Evolutionary conservation across 2,113 vertebrate species (phyloP).

Genomic region (Nesoenas mayeri): DNA sequence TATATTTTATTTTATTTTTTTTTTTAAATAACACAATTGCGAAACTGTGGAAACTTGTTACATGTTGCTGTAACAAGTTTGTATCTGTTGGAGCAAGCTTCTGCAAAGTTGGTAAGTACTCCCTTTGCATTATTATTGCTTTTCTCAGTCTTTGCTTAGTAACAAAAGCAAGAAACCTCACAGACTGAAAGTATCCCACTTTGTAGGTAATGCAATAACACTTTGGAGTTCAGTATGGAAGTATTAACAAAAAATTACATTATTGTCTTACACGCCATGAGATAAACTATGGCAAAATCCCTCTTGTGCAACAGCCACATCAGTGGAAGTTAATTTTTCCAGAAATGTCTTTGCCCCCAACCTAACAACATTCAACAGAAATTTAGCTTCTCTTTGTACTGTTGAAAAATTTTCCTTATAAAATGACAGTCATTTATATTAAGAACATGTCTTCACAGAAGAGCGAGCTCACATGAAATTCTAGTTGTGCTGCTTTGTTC

Average conservation of each 20-base stretch:
- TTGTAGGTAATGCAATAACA: background rate
- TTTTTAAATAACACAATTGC: background rate
- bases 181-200: background rate
- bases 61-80: background rate
- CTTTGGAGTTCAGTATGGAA: background rate
- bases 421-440: background rate
- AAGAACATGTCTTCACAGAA: background rate
- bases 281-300: background rate
- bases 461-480: accelerated
- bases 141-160: background rate
- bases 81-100: background rate
- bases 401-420: background rate
- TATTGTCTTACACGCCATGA: background rate
- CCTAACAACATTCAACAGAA: background rate
- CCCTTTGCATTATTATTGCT: background rate
- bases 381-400: background rate
- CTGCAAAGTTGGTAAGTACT: background rate
- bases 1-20: too few species aligned
- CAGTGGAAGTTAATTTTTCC: background rate
- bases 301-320: background rate
- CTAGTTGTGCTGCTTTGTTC: background rate
- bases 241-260: background rate
- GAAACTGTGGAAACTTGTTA: background rate
- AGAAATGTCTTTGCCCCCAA: background rate
- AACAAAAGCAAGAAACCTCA: background rate